Evolutionary conservation across 2,797 vertebrate species (phyloP).

Genomic region (Pampus argenteus): DNA sequence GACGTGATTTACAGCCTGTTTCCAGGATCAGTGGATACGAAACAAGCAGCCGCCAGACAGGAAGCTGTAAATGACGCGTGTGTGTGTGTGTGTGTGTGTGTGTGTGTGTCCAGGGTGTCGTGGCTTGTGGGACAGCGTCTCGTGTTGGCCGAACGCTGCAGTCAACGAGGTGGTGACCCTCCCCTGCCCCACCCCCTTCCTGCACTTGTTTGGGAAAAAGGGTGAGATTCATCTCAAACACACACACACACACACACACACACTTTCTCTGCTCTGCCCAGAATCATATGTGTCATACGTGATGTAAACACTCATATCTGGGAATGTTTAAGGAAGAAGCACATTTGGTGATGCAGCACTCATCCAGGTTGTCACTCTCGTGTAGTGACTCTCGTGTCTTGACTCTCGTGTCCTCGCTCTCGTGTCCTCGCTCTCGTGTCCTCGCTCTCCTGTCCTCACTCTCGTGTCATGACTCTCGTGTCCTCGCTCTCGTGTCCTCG

Average conservation of each 20-base stretch:
- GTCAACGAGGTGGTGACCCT: constrained; percentile 73
- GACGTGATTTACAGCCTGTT: constrained; percentile 9
- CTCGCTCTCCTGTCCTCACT: no score
- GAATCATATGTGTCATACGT: background rate
- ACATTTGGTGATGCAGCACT: no score
- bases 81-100: constrained; percentile 38
- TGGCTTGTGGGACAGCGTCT: constrained; percentile 79
- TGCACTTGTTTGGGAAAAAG: constrained; percentile 75
- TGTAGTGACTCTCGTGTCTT: no score
- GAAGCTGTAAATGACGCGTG: constrained; percentile 25
- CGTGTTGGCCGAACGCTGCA: constrained; percentile 73
- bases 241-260: constrained; percentile 6
- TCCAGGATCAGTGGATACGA: constrained; percentile 10
- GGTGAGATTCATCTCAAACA: constrained; percentile 65
- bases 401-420: no score
- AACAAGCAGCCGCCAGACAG: constrained; percentile 36
- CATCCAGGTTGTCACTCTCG: no score
- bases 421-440: no score
- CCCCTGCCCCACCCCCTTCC: constrained; percentile 74
- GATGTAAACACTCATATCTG: background rate
- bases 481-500: no score
- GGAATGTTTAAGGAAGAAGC: no score
- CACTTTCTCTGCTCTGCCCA: no score
- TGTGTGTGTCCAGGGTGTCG: constrained; percentile 72
- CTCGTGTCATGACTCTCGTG: no score